These are phyloP conservation scores for Ceryle rudis DNA, from an alignment of 2,797 vertebrate species.

Conservation along the genomic window DNA sequence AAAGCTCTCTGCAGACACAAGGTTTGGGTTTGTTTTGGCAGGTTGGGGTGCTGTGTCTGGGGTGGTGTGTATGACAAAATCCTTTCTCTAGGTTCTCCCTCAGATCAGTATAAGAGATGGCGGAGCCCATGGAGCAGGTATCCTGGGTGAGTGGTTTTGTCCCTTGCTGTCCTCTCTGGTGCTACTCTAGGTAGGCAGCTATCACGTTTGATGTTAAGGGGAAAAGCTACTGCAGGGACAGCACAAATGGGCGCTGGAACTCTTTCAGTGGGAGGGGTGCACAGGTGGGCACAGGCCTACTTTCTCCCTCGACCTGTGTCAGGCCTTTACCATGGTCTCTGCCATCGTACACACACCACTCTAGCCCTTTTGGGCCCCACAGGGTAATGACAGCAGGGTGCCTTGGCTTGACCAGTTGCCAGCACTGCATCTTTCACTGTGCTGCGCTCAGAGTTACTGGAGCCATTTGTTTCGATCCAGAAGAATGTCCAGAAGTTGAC, in stretches of 20 bases:
- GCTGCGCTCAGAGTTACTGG: neutral
- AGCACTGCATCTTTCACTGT: neutral
- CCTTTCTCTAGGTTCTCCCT: conserved; percentile 87
- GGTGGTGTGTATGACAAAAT: conserved; percentile 22
- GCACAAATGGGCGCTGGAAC: neutral
- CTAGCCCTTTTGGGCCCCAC: neutral
- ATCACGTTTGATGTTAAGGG: neutral
- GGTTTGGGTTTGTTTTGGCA: neutral
- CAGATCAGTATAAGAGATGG: conserved; percentile 87
- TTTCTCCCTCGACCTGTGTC: neutral
- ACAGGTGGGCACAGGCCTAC: neutral
- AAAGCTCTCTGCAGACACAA: rapidly evolving
- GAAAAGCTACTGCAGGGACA: neutral
- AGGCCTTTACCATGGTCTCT: neutral
- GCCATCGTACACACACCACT: rapidly evolving
- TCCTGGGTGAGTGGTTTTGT: conserved; percentile 85
- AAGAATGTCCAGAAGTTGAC: neutral
- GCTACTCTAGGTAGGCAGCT: neutral
- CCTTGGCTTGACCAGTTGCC: neutral
- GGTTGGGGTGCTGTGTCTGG: neutral
- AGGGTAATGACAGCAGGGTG: no score
- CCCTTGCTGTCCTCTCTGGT: neutral
- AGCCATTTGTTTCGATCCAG: neutral
- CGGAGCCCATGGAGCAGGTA: conserved; percentile 87
- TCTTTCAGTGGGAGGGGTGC: neutral